phyloP scores from a whole-genome alignment of 2,797 vertebrate species.

The Avahi laniger region DNA sequence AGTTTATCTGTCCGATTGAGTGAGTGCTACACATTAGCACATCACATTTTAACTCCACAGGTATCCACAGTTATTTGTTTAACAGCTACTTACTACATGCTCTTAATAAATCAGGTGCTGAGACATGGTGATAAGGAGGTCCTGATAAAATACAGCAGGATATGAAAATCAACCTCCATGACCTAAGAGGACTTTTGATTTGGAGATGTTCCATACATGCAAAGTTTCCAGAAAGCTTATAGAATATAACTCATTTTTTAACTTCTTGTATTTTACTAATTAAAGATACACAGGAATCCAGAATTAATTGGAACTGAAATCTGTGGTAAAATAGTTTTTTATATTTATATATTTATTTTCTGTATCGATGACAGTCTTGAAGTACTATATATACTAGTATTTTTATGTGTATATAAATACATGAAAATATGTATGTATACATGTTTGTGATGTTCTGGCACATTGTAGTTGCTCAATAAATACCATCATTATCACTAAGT shows the following conservation, averaged over 20 bases:
- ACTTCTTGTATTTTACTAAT: neutral
- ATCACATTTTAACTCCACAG: neutral
- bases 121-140: no score
- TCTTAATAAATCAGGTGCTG: neutral
- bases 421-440: neutral
- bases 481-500: neutral
- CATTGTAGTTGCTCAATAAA: neutral
- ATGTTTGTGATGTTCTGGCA: neutral
- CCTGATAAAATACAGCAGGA: neutral
- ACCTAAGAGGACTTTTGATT: neutral
- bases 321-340: neutral
- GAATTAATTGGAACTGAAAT: constrained; percentile 20
- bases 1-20: neutral
- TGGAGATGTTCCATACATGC: neutral
- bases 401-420: neutral
- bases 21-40: neutral
- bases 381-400: neutral
- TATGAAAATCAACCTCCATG: neutral
- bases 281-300: neutral
- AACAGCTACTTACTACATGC: neutral
- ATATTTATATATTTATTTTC: neutral
- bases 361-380: neutral
- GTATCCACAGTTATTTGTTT: neutral
- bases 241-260: neutral
- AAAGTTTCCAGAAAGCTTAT: constrained; percentile 25